Conservation (phyloP, 23 tunicate genomes). For the Botrylloides violaceus region DNA sequence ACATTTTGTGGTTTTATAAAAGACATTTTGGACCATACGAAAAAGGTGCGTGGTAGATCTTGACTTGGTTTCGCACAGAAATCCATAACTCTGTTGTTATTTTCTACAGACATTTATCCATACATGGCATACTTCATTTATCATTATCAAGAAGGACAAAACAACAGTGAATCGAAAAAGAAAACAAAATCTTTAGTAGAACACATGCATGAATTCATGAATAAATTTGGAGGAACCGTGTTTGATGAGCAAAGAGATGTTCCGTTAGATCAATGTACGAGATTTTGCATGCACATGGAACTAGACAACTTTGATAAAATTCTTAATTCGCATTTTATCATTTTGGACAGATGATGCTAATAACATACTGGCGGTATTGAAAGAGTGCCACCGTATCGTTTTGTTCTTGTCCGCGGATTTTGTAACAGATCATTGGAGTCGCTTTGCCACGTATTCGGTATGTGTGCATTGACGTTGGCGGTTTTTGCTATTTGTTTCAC, state of each 20-base stretch:
- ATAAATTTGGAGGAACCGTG: neutral
- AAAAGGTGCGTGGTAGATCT: too few relatives aligned
- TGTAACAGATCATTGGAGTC: neutral
- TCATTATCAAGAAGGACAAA: neutral
- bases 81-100: too few relatives aligned
- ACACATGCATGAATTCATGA: neutral
- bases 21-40: slow-evolving; percentile 25
- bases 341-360: neutral
- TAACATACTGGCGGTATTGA: neutral
- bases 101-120: too few relatives aligned
- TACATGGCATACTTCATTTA: neutral
- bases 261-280: neutral
- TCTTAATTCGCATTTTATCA: too few relatives aligned
- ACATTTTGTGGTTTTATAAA: slow-evolving; percentile 21
- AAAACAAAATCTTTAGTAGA: neutral
- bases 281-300: too few relatives aligned
- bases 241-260: neutral
- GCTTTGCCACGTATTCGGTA: neutral
- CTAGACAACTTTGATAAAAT: too few relatives aligned
- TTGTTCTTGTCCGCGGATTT: neutral
- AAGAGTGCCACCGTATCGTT: neutral
- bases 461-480: too few relatives aligned
- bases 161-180: neutral
- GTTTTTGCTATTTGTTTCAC: too few relatives aligned
- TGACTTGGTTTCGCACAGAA: too few relatives aligned